Conservation (phyloP, 2,888 invertebrate species). For the Lottia gigantea region DNA sequence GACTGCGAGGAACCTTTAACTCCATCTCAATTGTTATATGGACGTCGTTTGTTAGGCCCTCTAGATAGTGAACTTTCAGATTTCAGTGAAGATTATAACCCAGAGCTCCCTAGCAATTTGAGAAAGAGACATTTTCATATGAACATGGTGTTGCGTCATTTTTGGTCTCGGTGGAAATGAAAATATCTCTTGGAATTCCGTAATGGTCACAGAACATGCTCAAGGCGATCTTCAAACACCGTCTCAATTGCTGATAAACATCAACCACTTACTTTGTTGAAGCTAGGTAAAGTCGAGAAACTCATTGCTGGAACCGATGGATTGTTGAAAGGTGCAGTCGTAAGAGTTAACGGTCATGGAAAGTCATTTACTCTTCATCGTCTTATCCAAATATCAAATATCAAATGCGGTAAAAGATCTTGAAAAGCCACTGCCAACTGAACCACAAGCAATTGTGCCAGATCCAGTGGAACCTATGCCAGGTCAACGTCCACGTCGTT, state of each 20-base stretch:
- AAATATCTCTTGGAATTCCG: slow-evolving; percentile 5
- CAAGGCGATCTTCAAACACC: background rate
- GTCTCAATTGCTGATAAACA: background rate
- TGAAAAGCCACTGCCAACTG: background rate
- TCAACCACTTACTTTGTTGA: slow-evolving; percentile 1
- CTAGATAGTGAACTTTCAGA: too few relatives aligned
- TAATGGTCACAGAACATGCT: background rate
- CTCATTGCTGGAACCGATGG: too few relatives aligned
- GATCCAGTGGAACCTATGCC: too few relatives aligned
- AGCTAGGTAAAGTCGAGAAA: too few relatives aligned
- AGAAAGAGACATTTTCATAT: background rate
- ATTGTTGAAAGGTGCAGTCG: too few relatives aligned
- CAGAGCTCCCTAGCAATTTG: background rate
- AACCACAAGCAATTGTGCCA: background rate
- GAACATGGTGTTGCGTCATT: background rate
- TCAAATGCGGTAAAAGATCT: background rate
- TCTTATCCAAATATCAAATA: background rate
- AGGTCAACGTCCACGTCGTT: too few relatives aligned
- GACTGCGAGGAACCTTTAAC: too few relatives aligned
- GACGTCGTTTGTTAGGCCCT: too few relatives aligned
- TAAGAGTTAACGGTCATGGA: too few relatives aligned
- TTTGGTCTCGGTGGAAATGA: too few relatives aligned
- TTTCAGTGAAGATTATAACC: too few relatives aligned
- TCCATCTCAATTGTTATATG: too few relatives aligned
- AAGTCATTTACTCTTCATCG: background rate